Evolutionary conservation across 2,113 vertebrate species (phyloP).

Genomic region (Pongo abelii): DNA sequence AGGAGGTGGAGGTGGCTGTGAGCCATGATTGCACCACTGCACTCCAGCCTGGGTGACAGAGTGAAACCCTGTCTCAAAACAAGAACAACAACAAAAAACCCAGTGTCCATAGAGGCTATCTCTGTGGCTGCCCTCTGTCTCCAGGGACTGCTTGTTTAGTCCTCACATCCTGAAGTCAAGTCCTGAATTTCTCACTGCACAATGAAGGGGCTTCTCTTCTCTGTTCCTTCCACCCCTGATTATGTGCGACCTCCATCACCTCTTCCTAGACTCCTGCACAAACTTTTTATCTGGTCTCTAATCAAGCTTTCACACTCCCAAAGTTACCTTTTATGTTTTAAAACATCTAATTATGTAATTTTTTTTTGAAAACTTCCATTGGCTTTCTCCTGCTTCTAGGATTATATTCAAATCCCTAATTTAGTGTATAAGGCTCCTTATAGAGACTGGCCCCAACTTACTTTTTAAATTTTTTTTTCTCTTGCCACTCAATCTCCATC

Average conservation of each 20-base stretch:
- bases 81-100: no score
- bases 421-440: background rate
- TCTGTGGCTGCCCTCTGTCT: background rate
- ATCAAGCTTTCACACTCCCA: background rate
- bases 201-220: background rate
- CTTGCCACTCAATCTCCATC: background rate
- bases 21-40: no score
- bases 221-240: background rate
- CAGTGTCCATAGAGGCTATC: background rate
- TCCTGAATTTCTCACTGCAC: background rate
- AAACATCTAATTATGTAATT: background rate
- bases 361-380: background rate
- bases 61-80: no score
- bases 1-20: no score
- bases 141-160: background rate
- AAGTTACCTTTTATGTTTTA: background rate
- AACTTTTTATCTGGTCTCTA: background rate
- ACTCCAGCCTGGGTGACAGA: no score
- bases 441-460: background rate
- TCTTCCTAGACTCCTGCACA: conserved; percentile 6
- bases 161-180: background rate
- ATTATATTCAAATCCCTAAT: conserved; percentile 35
- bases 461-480: background rate
- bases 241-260: background rate
- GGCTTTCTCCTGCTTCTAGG: background rate